phyloP scores from a whole-genome alignment of 2,113 vertebrate species.

The Apeltes quadracus region DNA sequence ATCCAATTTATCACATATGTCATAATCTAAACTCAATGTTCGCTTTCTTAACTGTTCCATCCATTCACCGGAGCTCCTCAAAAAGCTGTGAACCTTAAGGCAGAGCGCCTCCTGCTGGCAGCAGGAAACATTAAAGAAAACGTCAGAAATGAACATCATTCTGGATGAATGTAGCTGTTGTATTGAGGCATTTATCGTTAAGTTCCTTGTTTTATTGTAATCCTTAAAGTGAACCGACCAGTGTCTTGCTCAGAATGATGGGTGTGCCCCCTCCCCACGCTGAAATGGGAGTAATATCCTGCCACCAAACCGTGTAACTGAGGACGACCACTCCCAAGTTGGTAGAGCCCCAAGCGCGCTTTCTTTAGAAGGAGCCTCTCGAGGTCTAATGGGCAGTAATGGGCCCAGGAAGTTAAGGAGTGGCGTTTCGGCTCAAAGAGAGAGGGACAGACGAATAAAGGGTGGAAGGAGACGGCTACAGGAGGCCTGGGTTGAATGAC shows the following conservation, averaged over 20 bases:
- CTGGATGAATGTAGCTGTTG: background rate
- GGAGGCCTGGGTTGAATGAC: conserved; percentile 3
- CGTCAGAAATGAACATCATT: background rate
- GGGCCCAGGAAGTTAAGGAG: conserved; percentile 37
- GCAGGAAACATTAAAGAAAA: background rate
- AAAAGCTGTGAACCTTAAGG: too few relatives aligned
- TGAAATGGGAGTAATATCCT: conserved; percentile 26
- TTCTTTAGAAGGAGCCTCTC: conserved; percentile 34
- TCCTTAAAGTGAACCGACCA: too few relatives aligned
- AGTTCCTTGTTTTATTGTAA: too few relatives aligned
- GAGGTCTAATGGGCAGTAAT: conserved; percentile 43
- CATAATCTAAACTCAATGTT: background rate
- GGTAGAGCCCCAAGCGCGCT: conserved; percentile 27
- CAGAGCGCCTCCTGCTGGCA: too few relatives aligned
- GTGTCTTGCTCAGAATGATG: too few relatives aligned
- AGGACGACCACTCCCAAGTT: conserved; percentile 55
- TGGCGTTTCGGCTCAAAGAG: conserved; percentile 9
- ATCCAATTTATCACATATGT: background rate
- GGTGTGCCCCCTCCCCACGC: conserved; percentile 2
- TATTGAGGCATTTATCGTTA: too few relatives aligned
- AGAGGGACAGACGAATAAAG: conserved; percentile 8
- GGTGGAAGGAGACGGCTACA: background rate
- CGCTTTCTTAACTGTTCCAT: too few relatives aligned
- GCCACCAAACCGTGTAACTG: conserved; percentile 9
- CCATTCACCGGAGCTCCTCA: too few relatives aligned